Evolutionary conservation across 2,113 vertebrate genomes (phyloP), one percentile per base, ranked within the genome.

Genomic region (Promerops cafer): DNA sequence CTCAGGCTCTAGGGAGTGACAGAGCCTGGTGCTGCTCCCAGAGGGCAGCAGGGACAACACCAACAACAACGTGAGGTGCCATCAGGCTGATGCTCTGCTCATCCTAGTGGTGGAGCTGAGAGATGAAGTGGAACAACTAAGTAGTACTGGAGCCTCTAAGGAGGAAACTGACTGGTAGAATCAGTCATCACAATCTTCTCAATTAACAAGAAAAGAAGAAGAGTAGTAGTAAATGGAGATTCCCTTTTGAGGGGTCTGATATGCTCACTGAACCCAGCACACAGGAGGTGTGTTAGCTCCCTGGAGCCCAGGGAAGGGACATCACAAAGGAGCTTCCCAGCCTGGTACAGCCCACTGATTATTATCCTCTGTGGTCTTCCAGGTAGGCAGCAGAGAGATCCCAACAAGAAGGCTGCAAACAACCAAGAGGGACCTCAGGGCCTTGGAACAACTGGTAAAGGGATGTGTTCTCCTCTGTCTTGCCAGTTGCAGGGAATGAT

Each of bases 141-240:
- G 4, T 19, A 37, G 42, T 42, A 72, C 15, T 27, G 76, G 50
- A 49, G 14, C 42, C 12, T 13, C 28, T 27, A 26, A 50, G 35
- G 42, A 80, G 19, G 26, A 72, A 47, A 72, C 4, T 50, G 35
- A 31, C 18, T 57, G 35, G 6, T 19, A 33, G 42, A 65, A 57
- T 2, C 9, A 50, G 18, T 19, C 22, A 50, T 28, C 37, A 37
- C 0, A 0, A 37, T 12, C 19, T 30, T 44, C 18, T 7, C 37
- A 57, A 37, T 10, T 15, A 42, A 42, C 1, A 4, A 42, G 42
- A 49, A 56, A 72, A 40, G 13, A 72, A 40, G 13, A 30, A n/a
- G 24, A 23, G 18, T 18, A 50, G 50, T 33, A 80, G 18, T 37
- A 50, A 23, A 19, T 50, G 21, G 21, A 5, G 8, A 57, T 21